Evolutionary conservation across 1,140 invertebrate genomes (phyloP).

Genomic region (Aphaenogaster rudis): DNA sequence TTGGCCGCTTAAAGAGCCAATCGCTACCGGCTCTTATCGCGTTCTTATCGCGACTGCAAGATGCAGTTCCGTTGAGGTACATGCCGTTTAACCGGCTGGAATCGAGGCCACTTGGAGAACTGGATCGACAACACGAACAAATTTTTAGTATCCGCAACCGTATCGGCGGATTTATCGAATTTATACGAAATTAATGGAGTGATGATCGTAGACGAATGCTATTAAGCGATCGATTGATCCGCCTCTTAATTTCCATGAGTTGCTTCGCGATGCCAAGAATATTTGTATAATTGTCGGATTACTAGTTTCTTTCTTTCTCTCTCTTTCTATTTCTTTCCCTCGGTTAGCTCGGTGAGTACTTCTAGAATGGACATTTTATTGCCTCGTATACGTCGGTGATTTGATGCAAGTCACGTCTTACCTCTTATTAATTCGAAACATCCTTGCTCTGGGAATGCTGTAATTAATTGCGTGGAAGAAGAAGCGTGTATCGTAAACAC

Average conservation of each 20-base stretch:
- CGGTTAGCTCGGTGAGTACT: neutral
- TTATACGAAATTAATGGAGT: slow-evolving; percentile 53
- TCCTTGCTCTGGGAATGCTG: slow-evolving; percentile 11
- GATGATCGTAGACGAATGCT: slow-evolving; percentile 24
- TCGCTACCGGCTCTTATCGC: slow-evolving; percentile 34
- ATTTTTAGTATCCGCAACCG: slow-evolving; percentile 38
- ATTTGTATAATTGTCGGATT: slow-evolving; percentile 35
- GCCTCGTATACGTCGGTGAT: slow-evolving; percentile 1
- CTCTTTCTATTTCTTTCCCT: neutral
- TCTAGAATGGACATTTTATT: slow-evolving; percentile 42
- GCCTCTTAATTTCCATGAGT: slow-evolving; percentile 24
- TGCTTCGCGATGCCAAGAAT: neutral
- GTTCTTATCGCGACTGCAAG: slow-evolving; percentile 34
- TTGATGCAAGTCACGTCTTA: slow-evolving; percentile 52
- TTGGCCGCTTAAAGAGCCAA: slow-evolving; percentile 7
- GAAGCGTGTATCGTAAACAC: slow-evolving; percentile 3
- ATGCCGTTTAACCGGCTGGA: slow-evolving; percentile 15
- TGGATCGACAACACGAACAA: slow-evolving; percentile 25
- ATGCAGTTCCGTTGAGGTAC: slow-evolving; percentile 34
- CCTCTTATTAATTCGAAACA: slow-evolving; percentile 53
- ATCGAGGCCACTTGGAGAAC: slow-evolving; percentile 43
- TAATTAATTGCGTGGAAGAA: slow-evolving; percentile 38
- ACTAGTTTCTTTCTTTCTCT: slow-evolving; percentile 20
- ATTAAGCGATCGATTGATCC: slow-evolving; percentile 14
- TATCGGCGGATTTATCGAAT: slow-evolving; percentile 20